phyloP scores from a whole-genome alignment of 2,797 vertebrate genomes.

The Centroberyx gerrardi region DNA sequence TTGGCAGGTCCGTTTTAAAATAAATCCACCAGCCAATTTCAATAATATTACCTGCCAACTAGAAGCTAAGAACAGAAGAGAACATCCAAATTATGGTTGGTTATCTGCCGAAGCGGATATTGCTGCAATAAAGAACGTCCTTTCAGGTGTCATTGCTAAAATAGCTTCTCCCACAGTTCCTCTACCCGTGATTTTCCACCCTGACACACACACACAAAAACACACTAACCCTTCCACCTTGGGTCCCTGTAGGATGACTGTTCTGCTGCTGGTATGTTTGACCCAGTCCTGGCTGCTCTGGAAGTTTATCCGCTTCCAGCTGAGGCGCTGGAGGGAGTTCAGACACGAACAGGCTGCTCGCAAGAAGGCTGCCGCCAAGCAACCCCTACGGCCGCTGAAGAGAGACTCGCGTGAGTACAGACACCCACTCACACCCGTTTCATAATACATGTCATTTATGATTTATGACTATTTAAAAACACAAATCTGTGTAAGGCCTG shows the following conservation, averaged over 20 bases:
- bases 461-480: no score
- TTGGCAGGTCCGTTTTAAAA: neutral
- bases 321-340: conserved; percentile 95
- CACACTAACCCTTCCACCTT: conserved; percentile 38
- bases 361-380: conserved; percentile 87
- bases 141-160: no score
- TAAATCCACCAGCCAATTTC: neutral
- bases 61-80: neutral
- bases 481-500: no score
- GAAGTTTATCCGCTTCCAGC: conserved; percentile 98
- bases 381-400: conserved; percentile 87
- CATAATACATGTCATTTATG: neutral
- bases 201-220: no score
- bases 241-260: conserved; percentile 86
- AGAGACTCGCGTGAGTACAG: conserved; percentile 90
- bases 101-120: no score
- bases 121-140: neutral
- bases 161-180: no score
- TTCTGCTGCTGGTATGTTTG: conserved; percentile 93
- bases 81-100: neutral
- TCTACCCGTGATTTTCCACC: neutral
- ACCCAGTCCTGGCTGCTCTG: conserved; percentile 98
- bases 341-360: conserved; percentile 90
- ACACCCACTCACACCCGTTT: neutral
- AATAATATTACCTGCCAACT: neutral